Percentiles rank a stretch among this genome's conserved stretches.
Conservation (phyloP, 1,140 invertebrate species). For the Bombus fervidus region DNA sequence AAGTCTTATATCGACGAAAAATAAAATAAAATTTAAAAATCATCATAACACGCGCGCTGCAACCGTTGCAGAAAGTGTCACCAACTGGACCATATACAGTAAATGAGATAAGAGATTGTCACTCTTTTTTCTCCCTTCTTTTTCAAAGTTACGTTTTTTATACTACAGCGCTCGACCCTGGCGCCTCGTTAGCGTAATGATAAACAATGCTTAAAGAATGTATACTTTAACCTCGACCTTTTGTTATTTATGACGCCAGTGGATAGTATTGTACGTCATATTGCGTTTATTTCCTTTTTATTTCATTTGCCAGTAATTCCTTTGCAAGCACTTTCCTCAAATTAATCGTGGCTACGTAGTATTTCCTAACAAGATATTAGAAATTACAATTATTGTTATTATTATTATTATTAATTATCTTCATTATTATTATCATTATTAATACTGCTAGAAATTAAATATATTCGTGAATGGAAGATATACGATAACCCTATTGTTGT, state of each 20-base stretch:
- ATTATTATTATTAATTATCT: neutral
- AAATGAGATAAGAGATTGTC: conserved; percentile 32
- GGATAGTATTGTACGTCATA: neutral
- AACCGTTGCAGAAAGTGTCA: neutral
- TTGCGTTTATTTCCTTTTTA: neutral
- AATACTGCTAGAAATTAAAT: neutral
- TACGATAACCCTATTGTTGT: neutral
- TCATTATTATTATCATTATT: too few relatives aligned
- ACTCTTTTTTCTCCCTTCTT: neutral
- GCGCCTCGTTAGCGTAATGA: conserved; percentile 28
- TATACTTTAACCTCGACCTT: conserved; percentile 29
- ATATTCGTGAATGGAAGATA: neutral
- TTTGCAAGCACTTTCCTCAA: neutral
- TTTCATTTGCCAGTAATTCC: neutral
- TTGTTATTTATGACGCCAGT: neutral
- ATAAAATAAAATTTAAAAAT: conserved; percentile 1
- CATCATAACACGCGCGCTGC: neutral
- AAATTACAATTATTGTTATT: too few relatives aligned
- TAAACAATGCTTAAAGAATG: conserved; percentile 8
- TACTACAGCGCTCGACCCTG: conserved; percentile 24
- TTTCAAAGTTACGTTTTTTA: conserved; percentile 10
- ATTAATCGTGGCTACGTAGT: neutral
- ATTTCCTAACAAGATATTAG: too few relatives aligned
- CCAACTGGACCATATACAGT: neutral
- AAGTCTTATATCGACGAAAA: neutral